A percentile compares a stretch with the other conserved stretches of the same genome.
Conservation (phyloP, 1,140 invertebrate genomes). For the Ganaspis sp. region DNA sequence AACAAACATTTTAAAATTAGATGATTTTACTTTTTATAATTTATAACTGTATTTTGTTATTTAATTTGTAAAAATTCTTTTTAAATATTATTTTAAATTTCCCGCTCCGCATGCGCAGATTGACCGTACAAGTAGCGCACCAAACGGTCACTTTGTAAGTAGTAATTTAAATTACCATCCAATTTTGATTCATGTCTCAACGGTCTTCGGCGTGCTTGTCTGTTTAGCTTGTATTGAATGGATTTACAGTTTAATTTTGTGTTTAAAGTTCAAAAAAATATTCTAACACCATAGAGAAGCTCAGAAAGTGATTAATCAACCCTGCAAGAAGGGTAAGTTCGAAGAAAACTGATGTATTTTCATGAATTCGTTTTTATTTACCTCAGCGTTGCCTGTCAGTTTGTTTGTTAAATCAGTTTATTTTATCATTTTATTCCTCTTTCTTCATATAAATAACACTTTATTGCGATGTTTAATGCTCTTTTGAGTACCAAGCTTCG, state of each 20-base stretch:
- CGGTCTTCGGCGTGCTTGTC: constrained; percentile 31
- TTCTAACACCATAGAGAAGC: not conserved
- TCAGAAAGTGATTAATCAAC: not conserved
- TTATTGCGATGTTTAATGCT: not conserved
- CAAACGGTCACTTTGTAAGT: not conserved
- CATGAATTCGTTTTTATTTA: not conserved
- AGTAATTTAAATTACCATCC: constrained; percentile 44
- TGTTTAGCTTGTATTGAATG: not conserved
- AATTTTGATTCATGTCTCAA: constrained; percentile 27
- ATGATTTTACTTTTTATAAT: no score
- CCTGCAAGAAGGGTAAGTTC: not conserved
- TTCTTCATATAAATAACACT: not conserved
- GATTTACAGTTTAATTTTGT: not conserved
- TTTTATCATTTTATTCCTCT: not conserved
- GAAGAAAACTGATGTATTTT: not conserved
- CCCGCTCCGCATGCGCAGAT: not conserved
- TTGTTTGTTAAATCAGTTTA: constrained; percentile 7
- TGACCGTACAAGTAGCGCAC: not conserved
- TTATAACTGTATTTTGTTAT: not conserved
- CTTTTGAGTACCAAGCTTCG: not conserved
- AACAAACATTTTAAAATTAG: no score
- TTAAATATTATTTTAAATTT: not conserved
- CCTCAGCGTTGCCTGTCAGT: constrained; percentile 16
- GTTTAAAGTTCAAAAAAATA: not conserved
- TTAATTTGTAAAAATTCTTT: not conserved